Base-by-base conservation (phyloP, 92 coral and sea anemone species). In the Muricea muricata region DNA sequence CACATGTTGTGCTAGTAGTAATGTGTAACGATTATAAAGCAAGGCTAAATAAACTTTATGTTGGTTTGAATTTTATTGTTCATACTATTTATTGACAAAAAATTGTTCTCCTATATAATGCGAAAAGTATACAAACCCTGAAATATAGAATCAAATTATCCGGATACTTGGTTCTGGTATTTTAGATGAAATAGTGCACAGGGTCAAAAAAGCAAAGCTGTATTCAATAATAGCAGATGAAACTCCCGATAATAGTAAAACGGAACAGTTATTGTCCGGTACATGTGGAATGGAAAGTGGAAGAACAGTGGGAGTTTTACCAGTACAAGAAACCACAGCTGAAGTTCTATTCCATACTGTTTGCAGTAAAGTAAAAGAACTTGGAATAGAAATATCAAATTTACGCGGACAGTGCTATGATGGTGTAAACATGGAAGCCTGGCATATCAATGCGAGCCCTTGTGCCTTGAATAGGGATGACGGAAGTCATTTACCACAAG, bases 221-320 rank as follows among this genome's bases (percentile, higher is more conserved):
- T 73, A 34, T 73, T 33, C 77, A 70, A 70, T 70, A 0, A 70
- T 70, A 40, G 79, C 79, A 40, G 79, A 73, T 73, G 79, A 73
- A 73, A 73, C 79, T 34, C 79, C 79, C 28, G 79, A 73, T 73
- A 46, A 23, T 46, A 37, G 79, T 26, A 40, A 73, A 73, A 73
- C 61, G 14, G 79, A 73, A 73, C 79, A 73, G 58, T 73, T 73
- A 46, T 73, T 60, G n/a, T 35, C 45, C 58, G 58, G 41, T 41
- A 60, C 45, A 29, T 35, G 61, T 7, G 41, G 21, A 32, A 35
- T 73, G 41, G n/a, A 33, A 34, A 26, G 23, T 41, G 79, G 45
- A 73, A 57, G 79, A 31, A 9, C 45, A n/a, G 21, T 73, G 58
- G 79, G 56, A 46, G 58, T 73, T 40, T 41, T 73, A 39, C 79